Evolutionary conservation across 2,888 invertebrate genomes (phyloP).

Genomic region (Drosophila sordidula): DNA sequence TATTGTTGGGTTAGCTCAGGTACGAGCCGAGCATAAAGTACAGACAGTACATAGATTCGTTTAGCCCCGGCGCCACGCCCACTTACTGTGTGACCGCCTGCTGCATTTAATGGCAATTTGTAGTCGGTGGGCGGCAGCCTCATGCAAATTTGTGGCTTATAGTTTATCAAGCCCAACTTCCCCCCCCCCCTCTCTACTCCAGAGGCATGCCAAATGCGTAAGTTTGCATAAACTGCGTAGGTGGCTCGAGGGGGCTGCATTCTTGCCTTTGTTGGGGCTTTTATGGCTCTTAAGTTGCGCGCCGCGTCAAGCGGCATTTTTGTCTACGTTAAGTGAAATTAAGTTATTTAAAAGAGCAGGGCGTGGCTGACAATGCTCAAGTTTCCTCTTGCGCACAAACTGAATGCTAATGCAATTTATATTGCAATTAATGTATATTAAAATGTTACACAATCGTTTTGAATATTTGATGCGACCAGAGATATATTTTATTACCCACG

Average conservation of each 20-base stretch:
- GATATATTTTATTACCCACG: too few species aligned
- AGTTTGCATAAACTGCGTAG: slow-evolving; percentile 74
- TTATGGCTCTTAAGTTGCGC: slow-evolving; percentile 60
- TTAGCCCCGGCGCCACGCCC: slow-evolving; percentile 31
- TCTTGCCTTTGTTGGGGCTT: slow-evolving; percentile 63
- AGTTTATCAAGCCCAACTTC: slow-evolving; percentile 71
- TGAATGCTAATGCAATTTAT: not conserved
- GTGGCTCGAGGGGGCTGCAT: slow-evolving; percentile 21
- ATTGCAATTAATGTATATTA: too few species aligned
- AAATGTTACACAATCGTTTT: too few species aligned
- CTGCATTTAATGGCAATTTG: slow-evolving; percentile 80
- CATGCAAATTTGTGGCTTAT: slow-evolving; percentile 80
- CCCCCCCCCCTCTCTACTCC: not conserved
- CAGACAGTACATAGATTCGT: slow-evolving; percentile 49
- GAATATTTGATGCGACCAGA: too few species aligned
- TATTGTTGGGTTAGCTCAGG: slow-evolving; percentile 74
- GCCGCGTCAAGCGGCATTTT: slow-evolving; percentile 50
- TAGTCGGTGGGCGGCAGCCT: slow-evolving; percentile 68
- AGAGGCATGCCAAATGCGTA: slow-evolving; percentile 65
- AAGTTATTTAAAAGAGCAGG: slow-evolving; percentile 33
- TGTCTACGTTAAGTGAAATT: slow-evolving; percentile 48
- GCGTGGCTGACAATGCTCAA: not conserved
- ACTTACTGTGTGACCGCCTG: slow-evolving; percentile 29
- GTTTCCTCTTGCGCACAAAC: not conserved
- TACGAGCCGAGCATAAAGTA: slow-evolving; percentile 52